Percentiles rank a stretch among this genome's conserved stretches.
These are phyloP conservation scores for Maniola jurtina DNA, from an alignment of 1,140 invertebrate genomes.

Conservation along the genomic window DNA sequence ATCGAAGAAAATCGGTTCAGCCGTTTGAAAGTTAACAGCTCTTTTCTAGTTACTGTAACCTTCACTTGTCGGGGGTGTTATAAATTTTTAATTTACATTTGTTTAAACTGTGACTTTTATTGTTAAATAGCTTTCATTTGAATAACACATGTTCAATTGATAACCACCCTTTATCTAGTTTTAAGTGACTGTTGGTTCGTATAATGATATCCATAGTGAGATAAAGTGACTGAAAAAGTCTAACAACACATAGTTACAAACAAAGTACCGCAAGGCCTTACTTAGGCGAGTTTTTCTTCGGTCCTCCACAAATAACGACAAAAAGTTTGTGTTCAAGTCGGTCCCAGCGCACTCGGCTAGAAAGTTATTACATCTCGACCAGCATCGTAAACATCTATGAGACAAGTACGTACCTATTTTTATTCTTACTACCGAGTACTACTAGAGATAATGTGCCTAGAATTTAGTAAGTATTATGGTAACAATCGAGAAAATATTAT, in stretches of 20 bases:
- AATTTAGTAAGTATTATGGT: background rate
- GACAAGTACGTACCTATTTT: background rate
- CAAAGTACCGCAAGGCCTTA: background rate
- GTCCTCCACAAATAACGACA: conserved; percentile 2
- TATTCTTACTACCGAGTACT: background rate
- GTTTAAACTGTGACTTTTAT: no score
- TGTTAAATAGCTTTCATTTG: no score
- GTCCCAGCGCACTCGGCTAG: background rate
- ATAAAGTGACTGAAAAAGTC: background rate
- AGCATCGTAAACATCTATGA: conserved; percentile 3
- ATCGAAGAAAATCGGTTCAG: no score
- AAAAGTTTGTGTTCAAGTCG: background rate
- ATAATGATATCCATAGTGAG: background rate
- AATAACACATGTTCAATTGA: no score
- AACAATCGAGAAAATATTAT: background rate
- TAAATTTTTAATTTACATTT: no score
- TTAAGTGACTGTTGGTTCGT: no score
- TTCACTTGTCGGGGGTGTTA: no score
- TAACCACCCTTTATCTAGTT: no score
- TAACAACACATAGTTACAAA: background rate
- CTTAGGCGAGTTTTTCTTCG: conserved; percentile 2
- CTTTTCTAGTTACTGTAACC: no score
- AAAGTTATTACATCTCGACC: conserved; percentile 2
- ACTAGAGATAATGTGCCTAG: background rate
- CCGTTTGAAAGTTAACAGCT: no score